Base-by-base conservation (phyloP, 1,140 invertebrate genomes). In the Littorina saxatilis region DNA sequence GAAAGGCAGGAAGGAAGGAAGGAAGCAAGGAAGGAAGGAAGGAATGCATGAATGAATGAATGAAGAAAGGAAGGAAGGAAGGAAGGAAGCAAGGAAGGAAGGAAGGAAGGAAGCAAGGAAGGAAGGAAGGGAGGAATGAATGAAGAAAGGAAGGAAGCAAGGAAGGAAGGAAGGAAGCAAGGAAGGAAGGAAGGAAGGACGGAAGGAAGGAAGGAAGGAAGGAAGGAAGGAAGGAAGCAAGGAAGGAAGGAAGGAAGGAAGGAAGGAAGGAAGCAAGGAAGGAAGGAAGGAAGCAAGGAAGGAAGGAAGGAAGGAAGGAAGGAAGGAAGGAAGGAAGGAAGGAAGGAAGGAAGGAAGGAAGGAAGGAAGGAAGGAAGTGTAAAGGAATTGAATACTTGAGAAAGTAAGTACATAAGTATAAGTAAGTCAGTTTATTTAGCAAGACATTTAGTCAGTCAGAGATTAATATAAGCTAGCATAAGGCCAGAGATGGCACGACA, bases 281-380 rank as follows among this genome's bases (percentile, higher is more conserved):
- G 66, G 79, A 80, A 73, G 43, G 66, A 80, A 55, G 79, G 79
- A 80, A 73, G 39, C 27, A 66, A 80, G 40, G 78, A 73, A 80
- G 66, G 61, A 80, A 80, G 78, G 66, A 72, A 72, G 40, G 39
- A 43, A 80, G 61, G 39, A 68, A 80, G 39, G 23, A 63, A 32
- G 61, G 61, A 63, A 63, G 61, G 61, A 63, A 63, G 61, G 23
- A 29, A 63, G 61, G 61, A 32, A 63, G 61, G 23, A 63, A 63
- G 61, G 61, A 63, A 63, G 29, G 61, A 63, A 63, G 61, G 61
- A 63, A 63, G 61, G 61, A 29, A 63, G 61, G 61, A 63, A 29
- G 61, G 61, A 63, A 29, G 61, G 61, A 63, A 63, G 61, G 61
- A 63, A 63, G 52, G 52, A 58, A 77, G 50, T 40, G 52, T 50